These are phyloP conservation scores for Bagarius yarrelli DNA, from an alignment of 2,113 vertebrate genomes.

Conservation along the genomic window DNA sequence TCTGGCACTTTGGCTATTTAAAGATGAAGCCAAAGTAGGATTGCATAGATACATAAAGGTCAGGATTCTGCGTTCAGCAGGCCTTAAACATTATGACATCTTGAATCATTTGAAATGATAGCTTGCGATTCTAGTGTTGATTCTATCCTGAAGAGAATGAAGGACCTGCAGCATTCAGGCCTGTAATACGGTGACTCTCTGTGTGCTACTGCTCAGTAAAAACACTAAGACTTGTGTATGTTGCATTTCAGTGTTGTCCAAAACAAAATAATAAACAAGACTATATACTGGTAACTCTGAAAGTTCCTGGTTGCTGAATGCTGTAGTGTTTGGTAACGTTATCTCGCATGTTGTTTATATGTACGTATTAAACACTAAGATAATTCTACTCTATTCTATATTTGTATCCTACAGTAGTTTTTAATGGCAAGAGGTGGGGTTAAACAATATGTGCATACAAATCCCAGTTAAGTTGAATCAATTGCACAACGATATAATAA, in stretches of 20 bases:
- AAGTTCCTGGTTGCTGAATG: conserved; percentile 19
- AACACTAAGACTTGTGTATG: conserved; percentile 30
- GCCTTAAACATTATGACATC: conserved; percentile 11
- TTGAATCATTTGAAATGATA: not conserved
- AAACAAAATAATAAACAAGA: not conserved
- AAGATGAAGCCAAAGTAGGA: conserved; percentile 25
- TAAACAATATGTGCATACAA: conserved; percentile 65
- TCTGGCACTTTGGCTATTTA: conserved; percentile 24
- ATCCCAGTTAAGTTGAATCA: conserved; percentile 70
- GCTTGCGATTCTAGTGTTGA: conserved; percentile 21
- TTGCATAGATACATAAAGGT: conserved; percentile 40
- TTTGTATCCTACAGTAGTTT: conserved; percentile 73
- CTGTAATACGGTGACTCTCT: not conserved
- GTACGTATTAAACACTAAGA: conserved; percentile 20
- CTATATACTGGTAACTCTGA: conserved; percentile 8
- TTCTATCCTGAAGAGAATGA: conserved; percentile 45
- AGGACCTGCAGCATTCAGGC: not conserved
- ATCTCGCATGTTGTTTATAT: conserved; percentile 19
- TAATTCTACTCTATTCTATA: conserved; percentile 37
- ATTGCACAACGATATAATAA: conserved; percentile 69
- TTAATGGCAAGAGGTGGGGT: conserved; percentile 70
- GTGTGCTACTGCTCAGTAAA: conserved; percentile 27
- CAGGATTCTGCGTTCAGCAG: conserved; percentile 9
- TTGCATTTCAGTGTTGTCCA: conserved; percentile 35
- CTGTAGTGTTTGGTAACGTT: conserved; percentile 27